A percentile compares a stretch with the other conserved stretches of the same genome.
phyloP scores from a whole-genome alignment of 2,113 vertebrate species.

The Engystomops pustulosus region DNA sequence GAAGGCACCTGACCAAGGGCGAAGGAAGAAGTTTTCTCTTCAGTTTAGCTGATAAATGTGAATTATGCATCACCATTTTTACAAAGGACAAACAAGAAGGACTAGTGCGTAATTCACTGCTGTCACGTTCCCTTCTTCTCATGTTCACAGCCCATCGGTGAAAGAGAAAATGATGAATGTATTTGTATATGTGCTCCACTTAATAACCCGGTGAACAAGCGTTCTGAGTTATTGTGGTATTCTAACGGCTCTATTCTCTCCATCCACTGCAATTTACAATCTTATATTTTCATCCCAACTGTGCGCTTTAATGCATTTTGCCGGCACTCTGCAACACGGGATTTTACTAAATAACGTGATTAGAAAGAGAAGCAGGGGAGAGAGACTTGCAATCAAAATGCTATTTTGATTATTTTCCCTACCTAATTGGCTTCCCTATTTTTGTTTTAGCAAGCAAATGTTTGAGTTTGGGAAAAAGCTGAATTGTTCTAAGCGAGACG shows the following conservation, averaged over 20 bases:
- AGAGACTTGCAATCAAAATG: slow-evolving; percentile 31
- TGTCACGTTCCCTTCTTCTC: not conserved
- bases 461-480: slow-evolving; percentile 11
- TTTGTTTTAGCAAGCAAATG: slow-evolving; percentile 46
- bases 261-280: slow-evolving; percentile 28
- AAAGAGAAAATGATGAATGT: not conserved
- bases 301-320: slow-evolving; percentile 39
- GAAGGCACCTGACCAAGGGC: not conserved
- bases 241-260: slow-evolving; percentile 21
- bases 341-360: slow-evolving; percentile 33
- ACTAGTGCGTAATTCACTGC: not conserved
- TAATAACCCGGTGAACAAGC: slow-evolving; percentile 23
- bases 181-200: slow-evolving; percentile 29
- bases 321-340: slow-evolving; percentile 16
- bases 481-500: slow-evolving; percentile 17
- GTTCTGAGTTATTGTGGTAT: slow-evolving; percentile 15
- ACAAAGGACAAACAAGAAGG: not conserved
- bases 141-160: not conserved
- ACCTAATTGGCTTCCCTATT: slow-evolving; percentile 38
- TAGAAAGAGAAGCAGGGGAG: slow-evolving; percentile 23
- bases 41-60: not conserved
- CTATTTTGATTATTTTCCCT: slow-evolving; percentile 35
- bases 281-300: slow-evolving; percentile 42
- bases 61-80: not conserved
- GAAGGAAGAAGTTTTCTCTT: not conserved